Conservation (phyloP, 37 sponge, comb jelly and placozoan species). For the Geodia barretti region DNA sequence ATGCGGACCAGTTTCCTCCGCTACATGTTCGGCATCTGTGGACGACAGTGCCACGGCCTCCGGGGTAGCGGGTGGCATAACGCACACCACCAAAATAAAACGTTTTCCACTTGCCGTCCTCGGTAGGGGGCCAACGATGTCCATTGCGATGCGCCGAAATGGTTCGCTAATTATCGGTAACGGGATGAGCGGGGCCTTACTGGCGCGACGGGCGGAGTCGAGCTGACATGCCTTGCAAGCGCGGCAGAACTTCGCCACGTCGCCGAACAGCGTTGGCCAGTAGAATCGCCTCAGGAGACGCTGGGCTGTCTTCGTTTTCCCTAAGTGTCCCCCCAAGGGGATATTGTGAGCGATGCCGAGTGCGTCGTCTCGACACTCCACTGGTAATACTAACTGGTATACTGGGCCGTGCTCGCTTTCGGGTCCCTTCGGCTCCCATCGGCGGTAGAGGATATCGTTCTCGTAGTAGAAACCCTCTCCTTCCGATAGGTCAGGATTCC, state of each 20-base stretch:
- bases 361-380: slow-evolving; percentile 7
- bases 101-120: slow-evolving; percentile 24
- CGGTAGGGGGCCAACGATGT: slow-evolving; percentile 59
- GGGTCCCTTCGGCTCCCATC: neutral
- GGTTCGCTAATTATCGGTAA: slow-evolving; percentile 48
- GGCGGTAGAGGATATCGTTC: slow-evolving; percentile 28
- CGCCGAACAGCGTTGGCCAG: slow-evolving; percentile 47
- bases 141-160: slow-evolving; percentile 58
- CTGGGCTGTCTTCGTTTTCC: slow-evolving; percentile 45
- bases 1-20: slow-evolving; percentile 32
- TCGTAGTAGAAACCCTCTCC: slow-evolving; percentile 25
- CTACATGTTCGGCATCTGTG: slow-evolving; percentile 51
- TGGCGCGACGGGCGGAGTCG: neutral
- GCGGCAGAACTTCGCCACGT: slow-evolving; percentile 39
- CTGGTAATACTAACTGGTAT: slow-evolving; percentile 59
- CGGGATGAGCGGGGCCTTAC: slow-evolving; percentile 38
- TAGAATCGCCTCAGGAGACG: slow-evolving; percentile 41
- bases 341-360: slow-evolving; percentile 36
- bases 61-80: slow-evolving; percentile 63
- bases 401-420: neutral
- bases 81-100: slow-evolving; percentile 35
- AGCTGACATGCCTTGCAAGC: slow-evolving; percentile 35
- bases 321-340: slow-evolving; percentile 60
- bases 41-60: slow-evolving; percentile 45
- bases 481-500: neutral